Base-by-base conservation (phyloP, 2,113 vertebrate species). In the Brachirus orientalis region DNA sequence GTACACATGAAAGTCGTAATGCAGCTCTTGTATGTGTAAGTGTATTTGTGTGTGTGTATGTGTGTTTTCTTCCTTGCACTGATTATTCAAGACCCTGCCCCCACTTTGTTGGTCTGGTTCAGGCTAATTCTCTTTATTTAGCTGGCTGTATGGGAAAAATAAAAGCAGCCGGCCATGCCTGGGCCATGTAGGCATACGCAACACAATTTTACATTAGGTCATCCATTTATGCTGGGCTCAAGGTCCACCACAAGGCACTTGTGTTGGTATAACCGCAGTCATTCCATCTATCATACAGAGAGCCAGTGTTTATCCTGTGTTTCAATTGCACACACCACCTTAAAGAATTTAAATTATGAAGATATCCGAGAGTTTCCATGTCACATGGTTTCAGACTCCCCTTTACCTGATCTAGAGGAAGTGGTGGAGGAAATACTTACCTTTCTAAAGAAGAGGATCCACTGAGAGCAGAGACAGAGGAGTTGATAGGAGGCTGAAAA, bases 41-140 rank as follows among this genome's bases (percentile, higher is more conserved):
- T 40, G 9, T 78, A 53, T 62, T 88, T 47, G 28, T 28, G 72
- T 76, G 70, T 48, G 7, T 54, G 41, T 40, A 55, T 67, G 47
- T 52, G 11, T 78, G 53, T 63, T 88, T 50, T 52, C 44, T 66
- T 78, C 67, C 80, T 86, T 86, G 82, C 65, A 74, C 50, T 86
- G 71, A 88, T 90, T 89, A 90, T 86, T 83, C 66, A 79, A 52
- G 74, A 70, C 86, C 79, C 80, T 57, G 75, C 79, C 79, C 79
- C 81, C 72, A 80, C 83, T 86, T 90, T 92, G 82, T 85, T 83
- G 84, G 74, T 56, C 8, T 80, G 86, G 69, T 91, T 92, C 62
- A 74, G 86, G 85, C 80, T 90, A 70, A 91, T 90, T 91, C 83
- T 80, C 77, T 88, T 91, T 88, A 89, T 90, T 90, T 86, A 83